These are phyloP conservation scores for Clarias batrachus DNA, from an alignment of 2,113 vertebrate genomes.

Conservation along the genomic window DNA sequence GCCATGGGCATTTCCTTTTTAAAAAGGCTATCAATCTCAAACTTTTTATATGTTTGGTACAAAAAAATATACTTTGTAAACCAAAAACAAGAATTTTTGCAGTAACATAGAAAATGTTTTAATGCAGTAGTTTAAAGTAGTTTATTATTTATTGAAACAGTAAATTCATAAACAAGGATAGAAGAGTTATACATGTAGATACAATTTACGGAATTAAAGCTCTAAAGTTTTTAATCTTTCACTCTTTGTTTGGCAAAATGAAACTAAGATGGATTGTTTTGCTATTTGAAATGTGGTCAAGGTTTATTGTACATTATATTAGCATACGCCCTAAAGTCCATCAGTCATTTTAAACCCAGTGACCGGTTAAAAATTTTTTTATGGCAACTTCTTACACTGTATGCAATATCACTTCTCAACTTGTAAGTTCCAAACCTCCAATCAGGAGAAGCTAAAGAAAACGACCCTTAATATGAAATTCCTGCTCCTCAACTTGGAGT, in stretches of 20 bases:
- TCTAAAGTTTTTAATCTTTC: neutral
- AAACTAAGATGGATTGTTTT: neutral
- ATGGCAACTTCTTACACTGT: neutral
- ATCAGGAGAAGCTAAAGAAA: neutral
- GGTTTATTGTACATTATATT: neutral
- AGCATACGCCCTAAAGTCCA: too few species aligned
- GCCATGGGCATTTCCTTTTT: neutral
- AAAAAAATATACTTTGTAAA: neutral
- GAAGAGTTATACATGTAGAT: neutral
- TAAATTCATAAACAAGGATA: neutral
- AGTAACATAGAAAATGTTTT: neutral
- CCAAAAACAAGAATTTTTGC: neutral
- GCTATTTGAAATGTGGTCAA: neutral
- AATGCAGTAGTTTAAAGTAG: neutral
- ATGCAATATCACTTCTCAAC: neutral
- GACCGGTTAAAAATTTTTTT: too few species aligned
- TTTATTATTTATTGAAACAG: neutral
- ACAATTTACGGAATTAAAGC: too few species aligned
- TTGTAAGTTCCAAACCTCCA: neutral
- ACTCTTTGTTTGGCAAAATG: neutral
- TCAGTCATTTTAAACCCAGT: too few species aligned
- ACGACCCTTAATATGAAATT: neutral
- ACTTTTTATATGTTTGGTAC: neutral
- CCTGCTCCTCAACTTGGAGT: neutral
- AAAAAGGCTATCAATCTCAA: neutral